Percentiles rank a stretch among this genome's conserved stretches.
Evolutionary conservation across 2,888 invertebrate species (phyloP).

Genomic region (Eubasilissa splendida): DNA sequence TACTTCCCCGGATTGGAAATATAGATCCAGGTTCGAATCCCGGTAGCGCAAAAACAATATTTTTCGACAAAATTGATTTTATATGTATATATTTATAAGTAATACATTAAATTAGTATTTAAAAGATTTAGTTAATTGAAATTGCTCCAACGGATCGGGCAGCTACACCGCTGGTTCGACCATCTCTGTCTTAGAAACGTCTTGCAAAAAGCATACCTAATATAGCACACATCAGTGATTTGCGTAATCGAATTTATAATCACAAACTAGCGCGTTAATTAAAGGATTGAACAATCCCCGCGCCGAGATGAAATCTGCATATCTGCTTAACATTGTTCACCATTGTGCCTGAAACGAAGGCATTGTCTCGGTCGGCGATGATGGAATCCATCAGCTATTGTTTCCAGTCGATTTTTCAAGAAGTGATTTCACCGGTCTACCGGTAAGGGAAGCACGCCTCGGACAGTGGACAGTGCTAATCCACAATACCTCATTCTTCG

Average conservation of each 20-base stretch:
- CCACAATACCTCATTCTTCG: slow-evolving; percentile 43
- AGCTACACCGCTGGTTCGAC: no score
- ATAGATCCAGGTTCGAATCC: no score
- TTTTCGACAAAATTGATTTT: no score
- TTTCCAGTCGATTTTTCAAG: slow-evolving; percentile 13
- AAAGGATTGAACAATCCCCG: slow-evolving; percentile 10
- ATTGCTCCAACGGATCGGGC: no score
- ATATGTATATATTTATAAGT: no score
- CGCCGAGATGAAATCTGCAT: neutral
- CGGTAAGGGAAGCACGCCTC: slow-evolving; percentile 45
- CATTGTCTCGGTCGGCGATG: neutral
- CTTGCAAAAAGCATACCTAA: no score
- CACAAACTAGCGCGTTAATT: slow-evolving; percentile 1
- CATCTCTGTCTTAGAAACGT: no score
- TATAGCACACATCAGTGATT: neutral
- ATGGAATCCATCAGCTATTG: slow-evolving; percentile 16
- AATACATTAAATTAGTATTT: no score
- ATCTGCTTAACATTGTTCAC: neutral
- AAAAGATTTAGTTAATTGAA: no score
- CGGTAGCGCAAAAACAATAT: no score
- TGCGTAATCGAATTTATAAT: neutral
- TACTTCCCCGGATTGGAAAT: no score
- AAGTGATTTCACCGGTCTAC: slow-evolving; percentile 36
- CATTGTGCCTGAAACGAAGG: slow-evolving; percentile 9
- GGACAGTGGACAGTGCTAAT: slow-evolving; percentile 29